Base-by-base conservation (phyloP, 2,797 vertebrate species). In the Chromobotia macracanthus region DNA sequence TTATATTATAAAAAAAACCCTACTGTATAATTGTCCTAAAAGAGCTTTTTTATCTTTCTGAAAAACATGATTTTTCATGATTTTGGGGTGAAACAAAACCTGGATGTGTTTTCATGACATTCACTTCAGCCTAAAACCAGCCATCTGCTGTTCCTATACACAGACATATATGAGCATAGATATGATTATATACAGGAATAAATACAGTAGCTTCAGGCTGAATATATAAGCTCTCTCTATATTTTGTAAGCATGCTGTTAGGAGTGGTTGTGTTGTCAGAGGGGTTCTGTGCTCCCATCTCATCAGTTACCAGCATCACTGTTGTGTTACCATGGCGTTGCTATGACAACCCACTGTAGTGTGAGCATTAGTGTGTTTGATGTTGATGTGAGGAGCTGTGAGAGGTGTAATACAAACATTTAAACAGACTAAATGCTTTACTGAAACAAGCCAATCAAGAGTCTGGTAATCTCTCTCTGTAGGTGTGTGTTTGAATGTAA, bases 241-340 rank as follows among this genome's bases (percentile, higher is more conserved):
- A 67, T 83, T 81, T 85, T 83, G 38, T 82, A 82, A 46, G 84
- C 84, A 85, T 85, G 84, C 82, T 81, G 83, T 82, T 81, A 76
- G 77, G 80, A 83, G 84, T 77, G 71, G 53, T 72, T 60, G 19
- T 77, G 51, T 78, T 71, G 81, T 77, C 73, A 55, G 68, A 77
- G 72, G 82, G 75, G 67, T 83, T 61, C 66, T 73, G 80, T 77
- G 77, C n/a, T 48, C 31, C 48, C 67, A 69, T 53, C 70, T 44
- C 35, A 28, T 71, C 55, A 61, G 72, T 85, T 85, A 66, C 64
- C 81, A 79, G 68, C 82, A 77, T 85, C 80, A 76, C 84, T 80
- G 83, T 85, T 80, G 76, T 75, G 80, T 77, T 84, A 65, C 80
- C 56, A 78, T 82, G 80, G 63, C 21, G 80, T 85, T 80, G 78